Conservation (phyloP, 2,113 vertebrate genomes). For the Arenaria interpres region DNA sequence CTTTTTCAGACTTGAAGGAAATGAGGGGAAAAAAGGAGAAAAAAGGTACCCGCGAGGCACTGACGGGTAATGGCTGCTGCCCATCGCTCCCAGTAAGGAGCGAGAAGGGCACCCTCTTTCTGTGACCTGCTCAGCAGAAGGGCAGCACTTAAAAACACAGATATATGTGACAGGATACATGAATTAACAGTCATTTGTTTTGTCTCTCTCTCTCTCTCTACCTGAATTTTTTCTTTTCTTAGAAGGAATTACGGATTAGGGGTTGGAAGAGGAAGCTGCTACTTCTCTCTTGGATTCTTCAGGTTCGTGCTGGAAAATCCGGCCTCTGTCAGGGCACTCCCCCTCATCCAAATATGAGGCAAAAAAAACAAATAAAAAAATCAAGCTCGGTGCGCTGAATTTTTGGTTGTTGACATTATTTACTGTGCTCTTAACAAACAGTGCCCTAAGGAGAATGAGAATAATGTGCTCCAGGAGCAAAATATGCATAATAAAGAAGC, state of each 20-base stretch:
- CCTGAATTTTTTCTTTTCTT: neutral
- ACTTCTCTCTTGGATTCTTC: neutral
- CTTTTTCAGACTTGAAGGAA: neutral
- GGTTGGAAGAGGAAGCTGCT: neutral
- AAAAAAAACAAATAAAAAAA: neutral
- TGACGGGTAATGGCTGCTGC: constrained; percentile 11
- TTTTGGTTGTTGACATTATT: constrained; percentile 41
- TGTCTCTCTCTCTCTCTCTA: neutral
- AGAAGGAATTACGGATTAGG: neutral
- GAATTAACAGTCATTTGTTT: neutral
- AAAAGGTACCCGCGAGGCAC: neutral
- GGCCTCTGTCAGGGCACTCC: neutral
- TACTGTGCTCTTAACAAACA: constrained; percentile 6
- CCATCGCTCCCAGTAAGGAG: neutral
- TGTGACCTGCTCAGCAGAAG: neutral
- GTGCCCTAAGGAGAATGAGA: constrained; percentile 22
- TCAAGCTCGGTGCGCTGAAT: neutral
- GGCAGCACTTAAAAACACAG: neutral
- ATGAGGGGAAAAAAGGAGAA: no score
- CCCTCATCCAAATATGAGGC: neutral
- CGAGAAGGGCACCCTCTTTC: neutral
- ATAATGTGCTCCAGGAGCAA: constrained; percentile 30
- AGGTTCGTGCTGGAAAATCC: neutral
- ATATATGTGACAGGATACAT: neutral
- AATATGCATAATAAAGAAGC: constrained; percentile 49